These are phyloP conservation scores for Neodiprion pinetum DNA, from an alignment of 1,140 invertebrate genomes.

Conservation along the genomic window DNA sequence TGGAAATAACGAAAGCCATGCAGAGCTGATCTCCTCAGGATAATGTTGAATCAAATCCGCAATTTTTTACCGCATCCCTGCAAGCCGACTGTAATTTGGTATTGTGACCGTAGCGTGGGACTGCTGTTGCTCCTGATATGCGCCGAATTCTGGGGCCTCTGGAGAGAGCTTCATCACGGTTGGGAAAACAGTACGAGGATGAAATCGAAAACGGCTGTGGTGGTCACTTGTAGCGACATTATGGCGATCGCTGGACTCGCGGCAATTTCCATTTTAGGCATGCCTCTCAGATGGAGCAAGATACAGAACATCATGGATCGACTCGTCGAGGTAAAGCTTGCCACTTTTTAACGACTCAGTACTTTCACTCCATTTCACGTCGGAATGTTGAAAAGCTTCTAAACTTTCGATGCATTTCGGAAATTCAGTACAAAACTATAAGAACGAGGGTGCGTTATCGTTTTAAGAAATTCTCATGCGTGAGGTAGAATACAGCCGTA, in stretches of 20 bases:
- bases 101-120: conserved; percentile 27
- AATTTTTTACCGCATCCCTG: too few relatives aligned
- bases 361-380: too few relatives aligned
- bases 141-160: conserved; percentile 48
- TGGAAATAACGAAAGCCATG: too few relatives aligned
- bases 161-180: conserved; percentile 52
- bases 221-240: conserved; percentile 51
- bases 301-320: conserved; percentile 44
- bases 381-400: too few relatives aligned
- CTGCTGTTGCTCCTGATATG: conserved; percentile 35
- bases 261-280: conserved; percentile 38
- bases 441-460: too few relatives aligned
- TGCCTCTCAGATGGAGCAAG: conserved; percentile 47
- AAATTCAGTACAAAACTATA: too few relatives aligned
- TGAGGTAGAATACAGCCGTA: too few relatives aligned
- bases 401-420: too few relatives aligned
- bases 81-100: too few relatives aligned
- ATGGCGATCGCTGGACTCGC: conserved; percentile 44
- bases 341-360: neutral
- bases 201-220: conserved; percentile 50
- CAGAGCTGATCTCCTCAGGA: too few relatives aligned
- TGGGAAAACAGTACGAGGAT: conserved; percentile 55
- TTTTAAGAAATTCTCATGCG: too few relatives aligned
- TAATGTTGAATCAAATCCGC: too few relatives aligned
- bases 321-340: conserved; percentile 42